A percentile compares a stretch with the other conserved stretches of the same genome.
phyloP scores from a whole-genome alignment of 2,113 vertebrate species.

The Psittacus erithacus region DNA sequence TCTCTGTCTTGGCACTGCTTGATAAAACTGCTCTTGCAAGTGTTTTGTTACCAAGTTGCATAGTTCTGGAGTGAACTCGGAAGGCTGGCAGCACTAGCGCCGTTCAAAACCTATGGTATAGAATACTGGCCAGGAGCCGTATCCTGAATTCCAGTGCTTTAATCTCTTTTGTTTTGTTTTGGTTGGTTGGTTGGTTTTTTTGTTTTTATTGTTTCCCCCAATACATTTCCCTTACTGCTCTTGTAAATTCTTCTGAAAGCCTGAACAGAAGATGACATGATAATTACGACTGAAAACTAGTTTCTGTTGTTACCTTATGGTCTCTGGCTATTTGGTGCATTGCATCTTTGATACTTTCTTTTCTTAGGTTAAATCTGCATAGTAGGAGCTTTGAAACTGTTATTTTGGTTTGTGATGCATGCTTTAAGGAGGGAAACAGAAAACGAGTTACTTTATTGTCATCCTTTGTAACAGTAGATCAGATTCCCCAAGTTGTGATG shows the following conservation, averaged over 20 bases:
- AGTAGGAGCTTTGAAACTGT: not conserved
- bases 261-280: not conserved
- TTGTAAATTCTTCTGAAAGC: not conserved
- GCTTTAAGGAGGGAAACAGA: not conserved
- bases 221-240: not conserved
- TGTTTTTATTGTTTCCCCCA: not conserved
- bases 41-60: constrained; percentile 33
- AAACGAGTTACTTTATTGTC: not conserved
- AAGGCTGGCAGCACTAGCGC: not conserved
- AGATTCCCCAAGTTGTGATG: not conserved
- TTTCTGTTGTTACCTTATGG: not conserved
- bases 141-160: not conserved
- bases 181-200: not conserved
- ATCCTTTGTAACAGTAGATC: not conserved
- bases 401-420: not conserved
- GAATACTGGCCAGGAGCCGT: not conserved
- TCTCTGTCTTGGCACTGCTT: constrained; percentile 7
- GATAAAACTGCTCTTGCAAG: constrained; percentile 25
- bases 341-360: not conserved
- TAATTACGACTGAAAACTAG: not conserved
- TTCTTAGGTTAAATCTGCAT: not conserved
- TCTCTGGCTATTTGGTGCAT: not conserved
- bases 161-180: not conserved
- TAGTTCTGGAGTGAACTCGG: constrained; percentile 32
- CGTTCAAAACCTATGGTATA: not conserved